Base-by-base conservation (phyloP, 2,888 invertebrate species). In the Steromphala cineraria region DNA sequence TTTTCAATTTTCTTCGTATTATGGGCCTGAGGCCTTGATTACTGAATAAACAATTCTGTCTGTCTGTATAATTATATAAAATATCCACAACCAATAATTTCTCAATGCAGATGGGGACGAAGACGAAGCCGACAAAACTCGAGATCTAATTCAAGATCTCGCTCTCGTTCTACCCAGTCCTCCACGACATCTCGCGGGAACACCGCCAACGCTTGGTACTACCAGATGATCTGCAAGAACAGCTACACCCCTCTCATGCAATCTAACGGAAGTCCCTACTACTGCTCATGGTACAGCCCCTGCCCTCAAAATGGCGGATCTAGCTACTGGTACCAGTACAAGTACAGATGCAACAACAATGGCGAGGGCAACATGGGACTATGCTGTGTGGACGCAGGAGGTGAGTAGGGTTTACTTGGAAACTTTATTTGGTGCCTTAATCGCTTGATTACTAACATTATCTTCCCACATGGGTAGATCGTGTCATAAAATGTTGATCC, bases 141-240 rank as follows among this genome's bases (percentile, higher is more conserved):
- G 13, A 46, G 46, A 46, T 4, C 46, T 8, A 46, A 10, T 46
- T 8, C 46, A 8, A 46, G 46, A 46, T 62, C 62, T 15, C 24
- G 62, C 3, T 28, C 56, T 19, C 19, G 24, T 2, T 10, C 56
- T 24, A 2, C 56, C 21, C 17, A 19, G 2, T 19, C 62, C 13
- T 28, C 28, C 28, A 10, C 24, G 15, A 0, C 62, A 13, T 28
- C 62, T 4, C 15, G 28, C 1, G 62, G 62, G 15, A 62, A 62
- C 62, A 5, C 7, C 10, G 46, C 46, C 10, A 62, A 62, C 62
- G 10, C 62, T 0, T 62, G 62, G 62, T 62, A 62, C 28, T 62
- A 62, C 62, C 62, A 62, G 62, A 62, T 62, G 62, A 62, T 62
- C 62, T 62, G 62, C 8, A 62, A 62, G 24, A 62, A 62, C 62